Evolutionary conservation across 2,113 vertebrate genomes (phyloP), one percentile per base, ranked within the genome.

Genomic region (Motacilla tschutschensis): DNA sequence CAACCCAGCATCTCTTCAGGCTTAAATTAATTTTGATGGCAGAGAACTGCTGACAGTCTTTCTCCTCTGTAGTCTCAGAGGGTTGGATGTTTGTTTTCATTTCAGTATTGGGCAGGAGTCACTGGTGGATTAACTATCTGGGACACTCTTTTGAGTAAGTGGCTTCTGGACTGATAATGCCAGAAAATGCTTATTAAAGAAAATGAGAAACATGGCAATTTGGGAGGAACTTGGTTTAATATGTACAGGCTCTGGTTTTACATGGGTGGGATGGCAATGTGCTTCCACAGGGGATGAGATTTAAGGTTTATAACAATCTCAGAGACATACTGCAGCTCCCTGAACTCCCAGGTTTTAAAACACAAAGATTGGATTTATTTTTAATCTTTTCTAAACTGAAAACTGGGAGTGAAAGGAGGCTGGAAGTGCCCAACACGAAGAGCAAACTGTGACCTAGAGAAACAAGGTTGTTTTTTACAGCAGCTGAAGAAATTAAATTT

Each of bases 51-150:
- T 90, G 83, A 79, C 57, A 25, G 64, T 47, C 53, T 69, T 78
- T 87, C n/a, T 78, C 9, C 25, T 54, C 79, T 29, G 46, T 46
- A 8, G n/a, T 67, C 85, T 81, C 59, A 7, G 66, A 70, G 60
- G 67, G 31, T 2, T 88, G 74, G 47, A 40, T 88, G 75, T 79
- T 89, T 88, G 51, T 82, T 92, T 92, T 81, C 66, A 12, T 60
- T 69, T 58, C 2, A 5, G 14, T 54, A 31, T 81, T 71, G 84
- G 86, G 59, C 14, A 63, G 88, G 51, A 93, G 83, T 88, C 74
- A 36, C 55, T 79, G 51, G 51, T 88, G 83, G 90, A 82, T 93
- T 91, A 89, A 73, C 66, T 83, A 70, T 94, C 80, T 94, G 69
- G 91, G 91, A 81, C 66, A 4, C 40, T 79, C 22, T 46, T 69